Base-by-base conservation (phyloP, 2,113 vertebrate genomes). In the Lota lota region DNA sequence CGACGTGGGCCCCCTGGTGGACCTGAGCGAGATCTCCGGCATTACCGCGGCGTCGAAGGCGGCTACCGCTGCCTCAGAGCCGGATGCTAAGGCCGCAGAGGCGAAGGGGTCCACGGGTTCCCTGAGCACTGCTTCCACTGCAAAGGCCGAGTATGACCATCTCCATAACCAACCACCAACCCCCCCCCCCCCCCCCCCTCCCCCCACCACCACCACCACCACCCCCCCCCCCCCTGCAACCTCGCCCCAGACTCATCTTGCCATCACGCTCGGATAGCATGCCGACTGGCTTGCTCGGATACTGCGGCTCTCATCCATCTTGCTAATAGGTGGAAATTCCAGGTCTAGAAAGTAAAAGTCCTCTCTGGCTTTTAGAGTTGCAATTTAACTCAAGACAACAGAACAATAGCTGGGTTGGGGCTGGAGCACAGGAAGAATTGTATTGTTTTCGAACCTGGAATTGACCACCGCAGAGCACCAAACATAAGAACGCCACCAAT, bases 121-220 rank as follows among this genome's bases (percentile, higher is more conserved):
- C 81, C 93, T 87, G 90, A 86, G 89, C 67, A 93, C 92, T 87
- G 94, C 93, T 89, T 87, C 90, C 80, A 89, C 92, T 79, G 88
- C 93, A 64, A 88, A 94, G 90, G 93, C 93, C 94, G 95, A 99
- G 97, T 98, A 99, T 94, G 96, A 92, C 92, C 90, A 83, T 84
- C 89, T 82, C 72, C 89, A 67, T 59, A 65, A 64, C n/a, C 70
- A 14, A 11, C 40, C 14, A 56, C 16, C 51, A 17, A 16, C 2
- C 53, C 15, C 8, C 10, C 18, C 10, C 10, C 15, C 53, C 53
- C 4, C 15, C 53, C 14, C 53, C 18, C 15, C 5, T 18, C 62
- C 21, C 68, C 60, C 15, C 51, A 28, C n/a, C n/a, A 33, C 28
- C 28, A 12, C 40, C 40, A 1, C 7, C 11, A 47, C 40, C 40